Conservation (phyloP, 1,140 invertebrate genomes). For the Cotesia vestalis region DNA sequence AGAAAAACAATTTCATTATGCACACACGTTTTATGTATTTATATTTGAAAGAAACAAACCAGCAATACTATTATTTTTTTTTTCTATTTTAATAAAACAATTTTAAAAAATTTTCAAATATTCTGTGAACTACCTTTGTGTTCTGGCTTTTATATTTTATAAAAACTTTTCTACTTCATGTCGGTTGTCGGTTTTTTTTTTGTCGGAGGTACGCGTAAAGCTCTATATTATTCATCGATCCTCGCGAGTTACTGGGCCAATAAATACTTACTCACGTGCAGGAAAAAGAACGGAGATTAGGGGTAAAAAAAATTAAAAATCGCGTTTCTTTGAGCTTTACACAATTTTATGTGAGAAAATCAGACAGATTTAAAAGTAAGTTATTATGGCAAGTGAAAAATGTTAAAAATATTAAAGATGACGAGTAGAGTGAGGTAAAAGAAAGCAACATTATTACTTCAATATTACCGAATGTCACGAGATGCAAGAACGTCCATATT, state of each 20-base stretch:
- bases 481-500: conserved; percentile 51
- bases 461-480: conserved; percentile 61
- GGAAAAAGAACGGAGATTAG: neutral
- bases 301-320: neutral
- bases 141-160: conserved; percentile 10
- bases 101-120: conserved; percentile 22
- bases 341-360: conserved; percentile 12
- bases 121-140: neutral
- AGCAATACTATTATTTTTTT: neutral
- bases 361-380: neutral
- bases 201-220: too few relatives aligned
- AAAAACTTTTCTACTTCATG: conserved; percentile 5
- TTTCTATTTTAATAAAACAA: conserved; percentile 8
- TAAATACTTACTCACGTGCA: neutral
- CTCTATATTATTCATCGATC: neutral
- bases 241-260: neutral
- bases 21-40: too few relatives aligned
- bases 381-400: conserved; percentile 22
- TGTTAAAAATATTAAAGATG: conserved; percentile 26
- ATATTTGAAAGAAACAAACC: conserved; percentile 4
- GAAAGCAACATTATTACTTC: conserved; percentile 57
- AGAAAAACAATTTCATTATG: conserved; percentile 4
- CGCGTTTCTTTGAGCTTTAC: conserved; percentile 18
- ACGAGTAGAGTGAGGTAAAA: conserved; percentile 40
- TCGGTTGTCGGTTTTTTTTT: neutral